Base-by-base conservation (phyloP, 1,140 invertebrate species). In the Trichogramma pretiosum region DNA sequence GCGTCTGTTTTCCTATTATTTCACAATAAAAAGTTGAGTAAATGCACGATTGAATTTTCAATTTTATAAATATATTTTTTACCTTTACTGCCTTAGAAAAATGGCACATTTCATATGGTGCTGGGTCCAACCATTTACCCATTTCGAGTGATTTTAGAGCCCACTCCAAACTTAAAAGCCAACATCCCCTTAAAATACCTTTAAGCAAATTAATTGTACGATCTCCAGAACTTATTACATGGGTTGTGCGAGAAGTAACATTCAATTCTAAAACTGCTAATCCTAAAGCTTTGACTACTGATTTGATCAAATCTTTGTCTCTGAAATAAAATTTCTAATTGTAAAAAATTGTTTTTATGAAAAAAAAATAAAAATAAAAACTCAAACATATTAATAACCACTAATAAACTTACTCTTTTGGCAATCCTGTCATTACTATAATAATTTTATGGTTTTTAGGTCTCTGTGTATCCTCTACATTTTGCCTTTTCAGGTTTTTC, bases 181-280 rank as follows among this genome's bases (percentile, higher is more conserved):
- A 74, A 36, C 69, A 73, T 11, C 73, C 73, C 50, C 71, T 56
- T 46, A 72, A 63, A 41, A 75, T 69, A 41, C 63, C 72, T 46
- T 63, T 64, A 9, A 75, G 44, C 21, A 75, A 46, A 56, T 75
- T 75, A 23, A 74, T 57, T 3, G 73, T 75, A 7, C 72, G 57
- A 5, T 70, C 53, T 40, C 68, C 70, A 2, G 67, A 64, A 30
- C 61, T 66, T 5, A 75, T 55, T 7, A 75, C 60, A 44, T 74
- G 72, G 13, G 68, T 74, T 11, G 71, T 73, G 17, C 53, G 52
- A 52, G 52, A 55, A 4, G 68, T 60, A 2, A 72, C 64, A 11
- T 54, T 61, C 36, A 51, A 21, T 45, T 65, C 62, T 5, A 72
- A 48, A 14, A 52, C 48, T 19, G 65, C 66, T 14, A 35, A 48